A percentile compares a stretch with the other conserved stretches of the same genome.
phyloP scores from a whole-genome alignment of 2,113 vertebrate species.

The Sminthopsis crassicaudata region DNA sequence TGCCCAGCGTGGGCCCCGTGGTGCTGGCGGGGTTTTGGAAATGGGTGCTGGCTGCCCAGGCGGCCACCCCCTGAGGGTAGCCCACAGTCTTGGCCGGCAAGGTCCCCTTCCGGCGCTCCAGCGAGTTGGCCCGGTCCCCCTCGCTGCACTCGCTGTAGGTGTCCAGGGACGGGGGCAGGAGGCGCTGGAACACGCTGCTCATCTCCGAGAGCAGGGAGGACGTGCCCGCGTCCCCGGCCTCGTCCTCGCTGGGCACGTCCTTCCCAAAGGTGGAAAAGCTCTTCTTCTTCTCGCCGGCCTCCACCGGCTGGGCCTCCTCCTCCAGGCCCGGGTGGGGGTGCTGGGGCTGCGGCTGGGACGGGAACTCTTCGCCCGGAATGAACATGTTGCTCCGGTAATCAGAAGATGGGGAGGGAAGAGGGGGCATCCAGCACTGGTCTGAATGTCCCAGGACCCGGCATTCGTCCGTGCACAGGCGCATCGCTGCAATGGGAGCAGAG shows the following conservation, averaged over 20 bases:
- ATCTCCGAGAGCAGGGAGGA: slow-evolving; percentile 95
- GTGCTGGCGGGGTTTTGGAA: slow-evolving; percentile 93
- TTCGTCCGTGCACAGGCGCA: slow-evolving; percentile 96
- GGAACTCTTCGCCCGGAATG: slow-evolving; percentile 94
- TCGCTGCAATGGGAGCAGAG: slow-evolving; percentile 84
- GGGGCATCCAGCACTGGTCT: slow-evolving; percentile 99
- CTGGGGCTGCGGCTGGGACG: slow-evolving; percentile 80
- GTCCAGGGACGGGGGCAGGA: slow-evolving; percentile 93
- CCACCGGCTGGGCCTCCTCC: slow-evolving; percentile 86
- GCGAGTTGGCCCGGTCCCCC: slow-evolving; percentile 85
- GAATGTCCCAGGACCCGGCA: slow-evolving; percentile 97
- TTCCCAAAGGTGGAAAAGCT: slow-evolving; percentile 98
- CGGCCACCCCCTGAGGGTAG: slow-evolving; percentile 94
- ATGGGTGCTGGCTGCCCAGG: slow-evolving; percentile 97
- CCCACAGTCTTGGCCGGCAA: slow-evolving; percentile 89
- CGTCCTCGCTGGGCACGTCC: slow-evolving; percentile 84
- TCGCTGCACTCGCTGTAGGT: slow-evolving; percentile 89
- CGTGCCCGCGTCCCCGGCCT: slow-evolving; percentile 83
- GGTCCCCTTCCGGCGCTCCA: slow-evolving; percentile 93
- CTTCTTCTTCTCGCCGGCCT: slow-evolving; percentile 89
- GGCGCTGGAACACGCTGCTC: slow-evolving; percentile 97
- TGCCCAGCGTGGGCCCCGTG: slow-evolving; percentile 85
- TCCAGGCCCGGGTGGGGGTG: slow-evolving; percentile 82
- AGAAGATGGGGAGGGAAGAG: slow-evolving; percentile 89
- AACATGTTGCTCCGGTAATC: slow-evolving; percentile 98